Evolutionary conservation across 2,113 vertebrate genomes (phyloP).

Genomic region (Salminus brasiliensis): DNA sequence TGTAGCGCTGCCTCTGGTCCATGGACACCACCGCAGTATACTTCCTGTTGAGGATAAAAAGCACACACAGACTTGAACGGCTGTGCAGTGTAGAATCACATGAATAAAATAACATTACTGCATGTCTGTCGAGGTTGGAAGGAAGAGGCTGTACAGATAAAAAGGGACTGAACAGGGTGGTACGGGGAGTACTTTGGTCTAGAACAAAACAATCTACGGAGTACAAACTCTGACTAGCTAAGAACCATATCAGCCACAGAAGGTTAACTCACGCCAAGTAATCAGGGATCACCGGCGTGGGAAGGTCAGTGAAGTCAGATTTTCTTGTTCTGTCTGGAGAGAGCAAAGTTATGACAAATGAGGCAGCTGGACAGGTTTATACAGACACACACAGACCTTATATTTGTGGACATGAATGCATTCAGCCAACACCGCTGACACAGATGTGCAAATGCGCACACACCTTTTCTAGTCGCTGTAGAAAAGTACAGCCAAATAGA

Average conservation of each 20-base stretch:
- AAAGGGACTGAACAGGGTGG: background rate
- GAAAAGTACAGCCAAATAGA: too few species aligned
- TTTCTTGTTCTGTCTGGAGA: constrained; percentile 71
- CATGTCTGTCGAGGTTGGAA: background rate
- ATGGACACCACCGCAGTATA: constrained; percentile 80
- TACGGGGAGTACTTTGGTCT: background rate
- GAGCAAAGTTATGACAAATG: background rate
- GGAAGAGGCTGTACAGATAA: background rate
- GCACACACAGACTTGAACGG: background rate
- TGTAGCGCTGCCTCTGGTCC: constrained; percentile 87
- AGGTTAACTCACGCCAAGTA: constrained; percentile 82
- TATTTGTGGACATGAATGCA: constrained; percentile 11
- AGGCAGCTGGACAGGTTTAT: background rate
- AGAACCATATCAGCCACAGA: background rate
- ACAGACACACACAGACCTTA: background rate
- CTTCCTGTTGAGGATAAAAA: constrained; percentile 72
- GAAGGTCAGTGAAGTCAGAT: constrained; percentile 72
- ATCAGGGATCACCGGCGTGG: constrained; percentile 79
- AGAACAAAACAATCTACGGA: background rate
- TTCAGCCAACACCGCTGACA: too few species aligned
- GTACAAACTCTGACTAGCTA: background rate
- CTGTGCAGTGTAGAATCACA: background rate
- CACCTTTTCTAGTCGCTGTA: too few species aligned
- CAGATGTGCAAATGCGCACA: too few species aligned
- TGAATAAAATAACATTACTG: background rate